Conservation (phyloP, 2,113 vertebrate genomes). For the Vimba vimba region DNA sequence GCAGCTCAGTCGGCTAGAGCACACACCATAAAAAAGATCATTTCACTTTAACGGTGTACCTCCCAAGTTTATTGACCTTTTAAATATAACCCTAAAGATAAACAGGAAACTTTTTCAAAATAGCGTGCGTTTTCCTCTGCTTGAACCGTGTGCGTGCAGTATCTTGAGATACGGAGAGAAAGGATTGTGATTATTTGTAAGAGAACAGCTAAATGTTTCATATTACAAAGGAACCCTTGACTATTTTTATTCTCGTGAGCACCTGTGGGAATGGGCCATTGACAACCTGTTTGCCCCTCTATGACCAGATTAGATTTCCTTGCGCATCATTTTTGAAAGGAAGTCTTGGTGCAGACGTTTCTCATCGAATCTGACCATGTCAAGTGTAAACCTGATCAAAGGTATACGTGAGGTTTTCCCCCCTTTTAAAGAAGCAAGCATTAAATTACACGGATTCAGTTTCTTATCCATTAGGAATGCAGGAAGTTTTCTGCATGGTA, state of each 20-base stretch:
- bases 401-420: not conserved
- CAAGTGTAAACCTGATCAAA: slow-evolving; percentile 13
- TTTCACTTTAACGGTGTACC: slow-evolving; percentile 62
- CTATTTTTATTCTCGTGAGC: not conserved
- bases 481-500: not conserved
- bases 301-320: slow-evolving; percentile 13
- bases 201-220: not conserved
- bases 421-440: not conserved
- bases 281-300: not conserved
- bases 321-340: not conserved
- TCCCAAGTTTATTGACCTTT: slow-evolving; percentile 58
- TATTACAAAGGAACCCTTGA: slow-evolving; percentile 16
- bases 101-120: slow-evolving; percentile 61
- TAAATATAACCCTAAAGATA: slow-evolving; percentile 58
- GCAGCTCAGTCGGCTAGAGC: slow-evolving; percentile 22
- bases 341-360: slow-evolving; percentile 18
- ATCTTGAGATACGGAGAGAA: not conserved
- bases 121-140: slow-evolving; percentile 27
- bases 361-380: slow-evolving; percentile 17
- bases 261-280: slow-evolving; percentile 31
- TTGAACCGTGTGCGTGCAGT: not conserved
- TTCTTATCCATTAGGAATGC: slow-evolving; percentile 7
- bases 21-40: slow-evolving; percentile 43
- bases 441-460: not conserved
- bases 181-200: not conserved